Percentiles rank a stretch among this genome's conserved stretches.
Conservation (phyloP, 2,113 vertebrate genomes). For the Takifugu flavidus region DNA sequence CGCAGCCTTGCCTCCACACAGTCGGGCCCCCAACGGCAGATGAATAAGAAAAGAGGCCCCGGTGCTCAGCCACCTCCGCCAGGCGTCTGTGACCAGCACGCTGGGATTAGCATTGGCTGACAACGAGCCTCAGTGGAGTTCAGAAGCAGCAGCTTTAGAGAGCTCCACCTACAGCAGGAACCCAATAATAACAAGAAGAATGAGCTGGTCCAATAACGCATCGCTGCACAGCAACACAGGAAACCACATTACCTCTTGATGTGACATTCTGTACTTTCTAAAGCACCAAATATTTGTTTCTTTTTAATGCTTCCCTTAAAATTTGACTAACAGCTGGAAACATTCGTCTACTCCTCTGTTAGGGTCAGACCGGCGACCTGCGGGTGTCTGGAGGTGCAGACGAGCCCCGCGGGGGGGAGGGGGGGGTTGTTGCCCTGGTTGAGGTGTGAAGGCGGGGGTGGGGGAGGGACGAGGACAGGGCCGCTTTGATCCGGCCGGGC, state of each 20-base stretch:
- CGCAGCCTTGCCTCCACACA: slow-evolving; percentile 18
- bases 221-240: no score
- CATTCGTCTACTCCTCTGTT: not conserved
- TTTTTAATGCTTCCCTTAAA: not conserved
- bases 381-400: slow-evolving; percentile 37
- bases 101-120: no score
- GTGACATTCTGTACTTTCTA: no score
- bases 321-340: no score
- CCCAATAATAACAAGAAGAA: no score
- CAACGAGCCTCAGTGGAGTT: no score
- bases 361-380: slow-evolving; percentile 40
- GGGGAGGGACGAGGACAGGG: not conserved
- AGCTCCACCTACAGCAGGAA: no score
- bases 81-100: slow-evolving; percentile 33
- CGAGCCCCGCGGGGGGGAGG: slow-evolving; percentile 8
- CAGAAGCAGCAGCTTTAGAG: no score
- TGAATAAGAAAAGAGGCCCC: slow-evolving; percentile 49
- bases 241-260: no score
- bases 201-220: no score
- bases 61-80: slow-evolving; percentile 16
- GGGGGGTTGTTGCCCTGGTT: slow-evolving; percentile 5
- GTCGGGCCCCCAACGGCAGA: slow-evolving; percentile 8
- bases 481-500: slow-evolving; percentile 56
- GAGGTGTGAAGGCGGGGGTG: slow-evolving; percentile 39
- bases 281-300: no score